Base-by-base conservation (phyloP, 2,888 invertebrate genomes). In the Drosophila mettleri region DNA sequence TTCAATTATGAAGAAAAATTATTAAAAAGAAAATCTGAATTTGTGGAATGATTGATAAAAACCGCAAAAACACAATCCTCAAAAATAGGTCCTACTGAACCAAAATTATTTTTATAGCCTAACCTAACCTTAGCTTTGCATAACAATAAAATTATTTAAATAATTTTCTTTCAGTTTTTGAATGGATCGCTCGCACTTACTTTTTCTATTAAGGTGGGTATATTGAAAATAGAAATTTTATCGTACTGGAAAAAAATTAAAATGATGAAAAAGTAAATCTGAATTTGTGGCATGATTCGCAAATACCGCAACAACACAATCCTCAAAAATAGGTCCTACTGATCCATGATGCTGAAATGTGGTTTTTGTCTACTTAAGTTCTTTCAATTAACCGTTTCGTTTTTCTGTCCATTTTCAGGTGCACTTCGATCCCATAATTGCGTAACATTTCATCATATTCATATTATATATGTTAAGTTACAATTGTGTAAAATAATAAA, bases 41-140 rank as follows among this genome's bases (percentile, higher is more conserved):
- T n/a, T 84, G 88, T 89, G 84, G 54, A 53, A 80, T 89, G 86
- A 89, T 90, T 86, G 89, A 86, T 86, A 83, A 70, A 68, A 74
- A 76, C 83, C 90, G 90, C 90, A 90, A 89, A 89, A 90, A 85
- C 63, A 67, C 78, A 61, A 87, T 81, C 81, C 88, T 83, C 78
- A 78, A 82, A 83, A 81, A 88, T 89, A 86, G 90, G 90, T 89
- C 90, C 90, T 90, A 45, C 89, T 90, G 90, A 67, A 41, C 18
- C 12, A 2, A 31, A 12, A 24, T 4, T 14, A n/a, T 7, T 6
- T 6, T 3, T 12, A 9, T 9, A 9, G 2, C n/a, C 1, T 18
- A n/a, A 41, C 3, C 9, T 1, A 24, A n/a, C 9, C 20, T 29
- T 0, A 38, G 10, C 29, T 36, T 24, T 45, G 16, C 12, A 18